These are phyloP conservation scores for Pristionchus entomophagus DNA, from an alignment of 2,888 invertebrate genomes.

Conservation along the genomic window DNA sequence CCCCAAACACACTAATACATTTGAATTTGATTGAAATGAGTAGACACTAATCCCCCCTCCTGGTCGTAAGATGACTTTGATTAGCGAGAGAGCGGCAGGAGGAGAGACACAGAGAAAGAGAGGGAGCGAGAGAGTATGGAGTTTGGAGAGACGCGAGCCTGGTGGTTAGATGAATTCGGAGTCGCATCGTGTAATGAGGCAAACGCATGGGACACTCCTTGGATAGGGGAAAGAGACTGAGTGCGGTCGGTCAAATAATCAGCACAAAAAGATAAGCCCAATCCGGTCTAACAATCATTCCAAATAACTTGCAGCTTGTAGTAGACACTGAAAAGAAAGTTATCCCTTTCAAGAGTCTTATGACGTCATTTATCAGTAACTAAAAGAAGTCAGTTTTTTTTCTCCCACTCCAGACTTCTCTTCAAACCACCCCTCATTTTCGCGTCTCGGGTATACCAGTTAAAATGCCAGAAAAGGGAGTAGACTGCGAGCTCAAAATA, in stretches of 20 bases:
- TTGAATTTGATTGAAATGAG: conserved; percentile 37
- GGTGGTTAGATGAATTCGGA: not conserved
- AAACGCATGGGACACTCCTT: not conserved
- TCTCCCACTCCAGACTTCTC: not conserved
- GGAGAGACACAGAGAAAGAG: not conserved
- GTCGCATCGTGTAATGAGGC: not conserved
- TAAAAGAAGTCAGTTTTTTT: not conserved
- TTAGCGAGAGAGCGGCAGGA: not conserved
- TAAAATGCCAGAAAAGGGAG: not conserved
- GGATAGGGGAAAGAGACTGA: not conserved
- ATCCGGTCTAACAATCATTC: no score
- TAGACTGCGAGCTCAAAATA: not conserved
- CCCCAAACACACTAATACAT: conserved; percentile 34
- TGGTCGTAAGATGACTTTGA: conserved; percentile 40
- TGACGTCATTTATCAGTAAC: no score
- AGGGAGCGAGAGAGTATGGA: not conserved
- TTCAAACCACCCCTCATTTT: conserved; percentile 29
- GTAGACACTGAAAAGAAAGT: no score
- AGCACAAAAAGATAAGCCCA: not conserved
- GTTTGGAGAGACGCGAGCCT: not conserved
- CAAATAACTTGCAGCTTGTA: no score
- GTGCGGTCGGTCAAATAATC: not conserved
- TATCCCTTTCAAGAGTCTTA: not conserved
- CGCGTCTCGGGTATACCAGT: not conserved
- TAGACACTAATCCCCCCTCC: conserved; percentile 4